Percentiles rank a stretch among this genome's conserved stretches.
Conservation (phyloP, 2,797 vertebrate species). For the Argyrosomus regius region DNA sequence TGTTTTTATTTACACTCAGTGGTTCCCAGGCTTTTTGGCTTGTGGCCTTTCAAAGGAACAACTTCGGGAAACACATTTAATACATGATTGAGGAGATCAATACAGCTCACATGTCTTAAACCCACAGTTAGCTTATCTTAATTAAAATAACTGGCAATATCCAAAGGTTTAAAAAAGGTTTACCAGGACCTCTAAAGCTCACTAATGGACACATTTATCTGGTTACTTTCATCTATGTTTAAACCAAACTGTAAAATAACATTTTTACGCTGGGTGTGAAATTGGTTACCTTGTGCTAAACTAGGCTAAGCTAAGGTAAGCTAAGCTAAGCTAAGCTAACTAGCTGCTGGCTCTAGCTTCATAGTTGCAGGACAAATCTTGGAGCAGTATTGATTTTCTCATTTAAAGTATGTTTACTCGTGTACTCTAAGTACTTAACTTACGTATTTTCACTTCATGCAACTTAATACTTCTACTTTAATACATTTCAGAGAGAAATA, state of each 20-base stretch:
- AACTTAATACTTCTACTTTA: too few species aligned
- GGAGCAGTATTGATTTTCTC: not conserved
- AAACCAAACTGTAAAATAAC: not conserved
- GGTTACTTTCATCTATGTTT: not conserved
- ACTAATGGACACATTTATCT: not conserved
- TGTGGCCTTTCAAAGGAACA: not conserved
- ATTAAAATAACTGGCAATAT: not conserved
- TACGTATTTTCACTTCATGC: too few species aligned
- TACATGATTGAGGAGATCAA: not conserved
- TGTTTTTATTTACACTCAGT: not conserved
- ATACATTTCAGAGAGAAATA: too few species aligned
- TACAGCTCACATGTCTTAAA: not conserved
- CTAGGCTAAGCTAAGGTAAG: too few species aligned
- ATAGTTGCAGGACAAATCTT: too few species aligned
- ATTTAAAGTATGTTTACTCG: not conserved
- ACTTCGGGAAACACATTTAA: not conserved
- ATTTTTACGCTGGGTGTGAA: too few species aligned
- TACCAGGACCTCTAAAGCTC: not conserved
- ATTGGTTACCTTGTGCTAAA: too few species aligned
- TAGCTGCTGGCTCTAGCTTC: not conserved
- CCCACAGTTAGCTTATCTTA: not conserved
- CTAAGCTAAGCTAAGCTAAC: not conserved
- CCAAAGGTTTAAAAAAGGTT: not conserved
- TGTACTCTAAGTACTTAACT: not conserved
- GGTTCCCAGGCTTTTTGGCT: not conserved